Conservation (phyloP, 2,797 vertebrate genomes). For the Pseudotriccus pelzelni region DNA sequence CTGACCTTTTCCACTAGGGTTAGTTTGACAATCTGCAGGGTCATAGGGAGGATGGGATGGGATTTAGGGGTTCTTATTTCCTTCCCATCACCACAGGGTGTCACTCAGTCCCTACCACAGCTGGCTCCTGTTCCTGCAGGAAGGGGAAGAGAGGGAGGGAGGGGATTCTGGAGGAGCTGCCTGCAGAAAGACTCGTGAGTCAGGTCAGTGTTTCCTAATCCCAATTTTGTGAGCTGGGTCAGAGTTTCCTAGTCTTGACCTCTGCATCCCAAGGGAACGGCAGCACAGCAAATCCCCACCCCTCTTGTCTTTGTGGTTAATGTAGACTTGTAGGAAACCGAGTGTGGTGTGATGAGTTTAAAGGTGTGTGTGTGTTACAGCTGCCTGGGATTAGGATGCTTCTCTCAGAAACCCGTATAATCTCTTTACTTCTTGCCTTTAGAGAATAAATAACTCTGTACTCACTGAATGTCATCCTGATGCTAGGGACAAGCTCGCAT, state of each 20-base stretch:
- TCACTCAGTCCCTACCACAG: not conserved
- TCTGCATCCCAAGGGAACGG: not conserved
- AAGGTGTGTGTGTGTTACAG: not conserved
- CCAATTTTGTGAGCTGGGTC: not conserved
- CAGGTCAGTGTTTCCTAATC: not conserved
- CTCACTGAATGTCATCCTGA: slow-evolving; percentile 25
- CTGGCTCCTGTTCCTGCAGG: not conserved
- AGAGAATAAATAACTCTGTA: not conserved
- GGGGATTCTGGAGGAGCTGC: not conserved
- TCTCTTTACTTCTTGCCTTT: slow-evolving; percentile 57
- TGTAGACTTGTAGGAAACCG: not conserved
- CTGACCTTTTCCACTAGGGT: not conserved
- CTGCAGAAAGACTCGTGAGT: not conserved
- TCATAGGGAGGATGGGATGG: not conserved
- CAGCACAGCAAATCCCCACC: not conserved
- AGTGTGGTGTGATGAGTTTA: not conserved
- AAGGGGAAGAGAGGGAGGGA: not conserved
- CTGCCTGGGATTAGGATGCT: not conserved
- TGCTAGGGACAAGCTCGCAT: not conserved
- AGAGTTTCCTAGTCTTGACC: not conserved
- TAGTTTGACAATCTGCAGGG: not conserved
- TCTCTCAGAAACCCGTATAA: slow-evolving; percentile 6
- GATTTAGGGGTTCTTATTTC: not conserved
- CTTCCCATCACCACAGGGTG: not conserved
- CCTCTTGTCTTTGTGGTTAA: not conserved